phyloP scores from a whole-genome alignment of 2,888 invertebrate species.

The Metacarcinus magister region DNA sequence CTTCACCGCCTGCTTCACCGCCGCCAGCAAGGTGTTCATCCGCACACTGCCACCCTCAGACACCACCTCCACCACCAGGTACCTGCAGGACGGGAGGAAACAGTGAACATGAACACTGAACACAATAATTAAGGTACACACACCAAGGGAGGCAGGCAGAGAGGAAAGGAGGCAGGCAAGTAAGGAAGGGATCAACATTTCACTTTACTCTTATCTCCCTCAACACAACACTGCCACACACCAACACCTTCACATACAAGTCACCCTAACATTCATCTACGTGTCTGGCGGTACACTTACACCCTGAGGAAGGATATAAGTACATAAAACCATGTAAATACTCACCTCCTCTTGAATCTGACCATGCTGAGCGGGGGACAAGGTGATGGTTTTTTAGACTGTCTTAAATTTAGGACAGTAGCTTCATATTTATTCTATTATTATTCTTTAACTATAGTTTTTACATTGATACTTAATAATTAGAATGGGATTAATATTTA shows the following conservation, averaged over 20 bases:
- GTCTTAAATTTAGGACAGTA: not conserved
- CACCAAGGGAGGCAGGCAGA: too few relatives aligned
- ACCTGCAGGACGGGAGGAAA: conserved; percentile 26
- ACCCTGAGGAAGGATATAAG: not conserved
- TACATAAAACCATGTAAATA: not conserved
- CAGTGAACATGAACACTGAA: too few relatives aligned
- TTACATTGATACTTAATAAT: not conserved
- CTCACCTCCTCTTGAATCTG: not conserved
- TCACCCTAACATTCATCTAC: not conserved
- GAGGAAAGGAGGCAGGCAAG: too few relatives aligned
- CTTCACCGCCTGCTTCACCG: conserved; percentile 50
- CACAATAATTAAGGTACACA: too few relatives aligned
- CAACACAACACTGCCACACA: too few relatives aligned
- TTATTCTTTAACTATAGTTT: not conserved
- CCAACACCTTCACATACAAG: not conserved
- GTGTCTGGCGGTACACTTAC: not conserved
- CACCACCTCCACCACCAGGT: conserved; percentile 69
- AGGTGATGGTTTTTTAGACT: not conserved
- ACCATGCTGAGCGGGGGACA: not conserved
- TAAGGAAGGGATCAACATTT: too few relatives aligned
- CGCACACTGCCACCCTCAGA: not conserved
- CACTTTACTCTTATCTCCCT: too few relatives aligned
- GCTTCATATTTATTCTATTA: not conserved
- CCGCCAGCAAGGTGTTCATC: not conserved
- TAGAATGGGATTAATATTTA: too few relatives aligned